phyloP scores from a whole-genome alignment of 2,797 vertebrate species.

The Anguilla marmorata region DNA sequence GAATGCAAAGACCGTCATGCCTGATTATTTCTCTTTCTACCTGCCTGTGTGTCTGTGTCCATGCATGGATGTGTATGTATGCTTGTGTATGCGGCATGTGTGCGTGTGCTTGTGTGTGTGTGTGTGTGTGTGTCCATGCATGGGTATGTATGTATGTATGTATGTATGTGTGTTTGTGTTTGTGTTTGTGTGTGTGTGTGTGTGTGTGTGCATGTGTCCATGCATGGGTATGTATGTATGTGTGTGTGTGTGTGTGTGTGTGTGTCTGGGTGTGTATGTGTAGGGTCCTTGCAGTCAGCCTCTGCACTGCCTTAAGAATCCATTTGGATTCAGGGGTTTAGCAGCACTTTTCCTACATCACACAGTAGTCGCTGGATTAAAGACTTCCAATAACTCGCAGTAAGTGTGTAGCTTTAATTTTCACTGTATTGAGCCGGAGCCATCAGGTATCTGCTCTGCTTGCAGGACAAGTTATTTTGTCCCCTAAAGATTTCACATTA shows the following conservation, averaged over 20 bases:
- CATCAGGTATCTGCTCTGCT: neutral
- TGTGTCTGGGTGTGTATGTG: neutral
- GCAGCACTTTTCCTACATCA: neutral
- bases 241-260: neutral
- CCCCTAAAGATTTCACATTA: neutral
- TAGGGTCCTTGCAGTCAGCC: neutral
- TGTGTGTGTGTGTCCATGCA: neutral
- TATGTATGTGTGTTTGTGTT: no score
- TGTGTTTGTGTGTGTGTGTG: no score
- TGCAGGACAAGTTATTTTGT: neutral
- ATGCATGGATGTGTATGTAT: neutral
- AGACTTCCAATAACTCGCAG: neutral
- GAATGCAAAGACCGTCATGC: neutral
- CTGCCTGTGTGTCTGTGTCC: conserved; percentile 4
- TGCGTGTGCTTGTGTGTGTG: neutral
- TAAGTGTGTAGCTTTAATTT: neutral
- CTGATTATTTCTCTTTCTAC: neutral
- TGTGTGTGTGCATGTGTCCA: no score
- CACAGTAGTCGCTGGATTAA: neutral
- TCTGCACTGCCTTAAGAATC: neutral
- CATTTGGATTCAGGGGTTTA: neutral
- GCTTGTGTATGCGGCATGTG: neutral
- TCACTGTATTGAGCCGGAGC: neutral
- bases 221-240: no score
- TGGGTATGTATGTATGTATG: neutral